Conservation (phyloP, 2,797 vertebrate genomes). For the Sebastes cheni region DNA sequence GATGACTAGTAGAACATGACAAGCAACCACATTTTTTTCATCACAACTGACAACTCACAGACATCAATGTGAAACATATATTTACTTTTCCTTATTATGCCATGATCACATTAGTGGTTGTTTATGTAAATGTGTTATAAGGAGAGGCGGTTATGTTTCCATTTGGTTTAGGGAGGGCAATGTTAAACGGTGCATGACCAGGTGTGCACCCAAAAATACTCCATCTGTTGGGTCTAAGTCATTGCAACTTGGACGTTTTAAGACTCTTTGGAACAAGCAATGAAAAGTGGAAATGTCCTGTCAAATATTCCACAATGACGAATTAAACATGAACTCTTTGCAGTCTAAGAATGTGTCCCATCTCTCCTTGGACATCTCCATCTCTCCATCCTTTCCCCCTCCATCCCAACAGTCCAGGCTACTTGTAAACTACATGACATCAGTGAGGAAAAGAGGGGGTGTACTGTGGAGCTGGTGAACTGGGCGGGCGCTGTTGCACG, state of each 20-base stretch:
- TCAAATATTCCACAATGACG: neutral
- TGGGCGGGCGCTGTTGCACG: constrained; percentile 83
- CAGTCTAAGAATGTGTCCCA: neutral
- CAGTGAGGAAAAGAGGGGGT: constrained; percentile 66
- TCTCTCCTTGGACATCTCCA: constrained; percentile 8
- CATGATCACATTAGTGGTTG: constrained; percentile 13
- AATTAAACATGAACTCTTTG: neutral
- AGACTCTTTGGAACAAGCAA: neutral
- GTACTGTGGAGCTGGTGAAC: constrained; percentile 70
- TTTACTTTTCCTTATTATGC: neutral
- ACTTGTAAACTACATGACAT: constrained; percentile 83
- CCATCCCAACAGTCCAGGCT: constrained; percentile 27
- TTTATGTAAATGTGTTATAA: constrained; percentile 33
- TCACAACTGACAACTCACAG: neutral
- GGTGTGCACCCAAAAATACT: neutral
- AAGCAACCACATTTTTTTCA: neutral
- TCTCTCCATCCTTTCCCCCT: neutral
- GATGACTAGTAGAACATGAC: neutral
- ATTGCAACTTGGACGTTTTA: neutral
- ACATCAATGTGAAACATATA: constrained; percentile 9
- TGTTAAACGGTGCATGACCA: neutral
- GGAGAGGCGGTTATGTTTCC: constrained; percentile 22
- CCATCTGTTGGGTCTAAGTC: neutral
- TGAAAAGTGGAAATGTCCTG: neutral
- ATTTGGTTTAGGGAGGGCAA: constrained; percentile 4